phyloP scores from a whole-genome alignment of 1,140 invertebrate species.

The Cylas formicarius region DNA sequence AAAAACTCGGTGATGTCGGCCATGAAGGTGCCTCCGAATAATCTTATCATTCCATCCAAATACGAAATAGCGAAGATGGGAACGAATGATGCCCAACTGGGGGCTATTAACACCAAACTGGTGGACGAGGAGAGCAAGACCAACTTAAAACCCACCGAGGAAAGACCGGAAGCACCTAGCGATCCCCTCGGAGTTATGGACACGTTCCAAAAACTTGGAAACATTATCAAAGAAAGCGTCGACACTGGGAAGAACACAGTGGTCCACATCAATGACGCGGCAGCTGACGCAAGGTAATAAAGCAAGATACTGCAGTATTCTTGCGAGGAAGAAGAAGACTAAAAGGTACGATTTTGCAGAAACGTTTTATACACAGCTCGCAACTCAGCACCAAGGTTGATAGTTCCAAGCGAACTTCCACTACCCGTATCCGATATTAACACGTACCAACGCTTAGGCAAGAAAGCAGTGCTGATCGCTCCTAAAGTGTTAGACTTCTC shows the following conservation, averaged over 20 bases:
- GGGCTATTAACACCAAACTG: conserved; percentile 15
- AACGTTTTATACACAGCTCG: conserved; percentile 6
- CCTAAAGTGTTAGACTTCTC: conserved; percentile 30
- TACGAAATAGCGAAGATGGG: conserved; percentile 29
- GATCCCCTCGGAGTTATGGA: conserved; percentile 10
- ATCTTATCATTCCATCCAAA: conserved; percentile 34
- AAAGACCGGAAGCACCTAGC: conserved; percentile 11
- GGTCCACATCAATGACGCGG: conserved; percentile 11
- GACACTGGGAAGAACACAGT: conserved; percentile 14
- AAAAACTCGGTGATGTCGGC: conserved; percentile 33
- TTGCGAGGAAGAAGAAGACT: neutral
- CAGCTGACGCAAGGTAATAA: conserved; percentile 11
- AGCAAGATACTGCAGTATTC: neutral
- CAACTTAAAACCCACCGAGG: neutral
- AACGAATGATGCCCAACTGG: neutral
- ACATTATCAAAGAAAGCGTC: conserved; percentile 13
- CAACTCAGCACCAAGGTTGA: conserved; percentile 6
- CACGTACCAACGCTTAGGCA: neutral
- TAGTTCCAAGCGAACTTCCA: conserved; percentile 4
- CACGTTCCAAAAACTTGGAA: conserved; percentile 19
- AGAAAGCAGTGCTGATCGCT: conserved; percentile 29
- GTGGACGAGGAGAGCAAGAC: conserved; percentile 2
- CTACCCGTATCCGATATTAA: neutral
- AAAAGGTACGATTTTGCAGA: neutral
- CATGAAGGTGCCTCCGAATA: conserved; percentile 33